Base-by-base conservation (phyloP, 64 coral and sea anemone genomes). In the Pocillopora damicornis region DNA sequence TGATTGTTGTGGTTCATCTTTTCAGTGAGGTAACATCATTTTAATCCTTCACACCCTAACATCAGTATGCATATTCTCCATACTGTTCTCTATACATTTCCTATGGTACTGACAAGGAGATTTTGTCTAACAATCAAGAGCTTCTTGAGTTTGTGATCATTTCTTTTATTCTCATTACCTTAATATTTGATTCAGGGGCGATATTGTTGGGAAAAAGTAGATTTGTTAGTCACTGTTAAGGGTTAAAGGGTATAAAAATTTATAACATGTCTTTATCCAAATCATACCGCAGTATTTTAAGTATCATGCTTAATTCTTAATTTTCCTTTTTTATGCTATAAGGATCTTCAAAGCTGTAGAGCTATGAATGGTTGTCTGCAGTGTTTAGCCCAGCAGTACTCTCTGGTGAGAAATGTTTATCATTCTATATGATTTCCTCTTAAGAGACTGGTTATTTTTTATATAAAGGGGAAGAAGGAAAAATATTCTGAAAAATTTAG, bases 361-460 rank as follows among this genome's bases (percentile, higher is more conserved):
- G 79, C 89, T 75, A 98, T 98, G 95, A 98, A 93, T 80, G 87
- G 67, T 35, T 98, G 95, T 86, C 82, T 98, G 9, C 63, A 88
- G 63, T 91, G 60, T 35, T 88, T 98, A 76, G 85, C 95, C 64
- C 92, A 92, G 73, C 89, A 89, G 45, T 98, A 94, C 76, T 82
- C 92, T 23, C 89, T 86, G 82, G 95, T 94, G 82, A 74, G 92
- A 89, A 60, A 64, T 78, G 15, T 56, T 51, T 77, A 34, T 45
- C 12, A 30, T 80, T 7, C 11, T 58, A 35, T 37, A 35, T 9
- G 35, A 78, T 79, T 12, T 61, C 60, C 60, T 26, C 37, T 11
- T 20, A 82, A 51, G 13, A 22, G n/a, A 79, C 1, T 73, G 12
- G 60, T 74, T 35, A n/a, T 42, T 75, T 13, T 64, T 18, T 4